Conservation (phyloP, 2,113 vertebrate species). For the Talpa occidentalis region DNA sequence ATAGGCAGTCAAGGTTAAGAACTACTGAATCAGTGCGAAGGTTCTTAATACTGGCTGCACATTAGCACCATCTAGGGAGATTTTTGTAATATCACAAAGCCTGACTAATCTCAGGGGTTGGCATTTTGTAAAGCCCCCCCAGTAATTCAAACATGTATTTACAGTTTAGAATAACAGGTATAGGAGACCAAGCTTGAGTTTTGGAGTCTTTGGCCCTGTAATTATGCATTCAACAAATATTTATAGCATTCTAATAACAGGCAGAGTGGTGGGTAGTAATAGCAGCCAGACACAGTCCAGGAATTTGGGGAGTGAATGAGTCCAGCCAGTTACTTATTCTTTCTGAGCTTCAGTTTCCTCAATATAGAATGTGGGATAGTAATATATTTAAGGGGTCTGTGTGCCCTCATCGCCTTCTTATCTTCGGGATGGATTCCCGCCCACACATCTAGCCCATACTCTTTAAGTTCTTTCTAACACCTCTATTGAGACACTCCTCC, state of each 20-base stretch:
- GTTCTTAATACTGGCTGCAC: not conserved
- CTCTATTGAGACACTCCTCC: too few species aligned
- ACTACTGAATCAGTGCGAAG: not conserved
- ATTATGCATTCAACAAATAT: not conserved
- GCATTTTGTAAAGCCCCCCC: not conserved
- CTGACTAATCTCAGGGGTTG: not conserved
- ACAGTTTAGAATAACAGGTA: not conserved
- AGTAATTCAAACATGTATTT: not conserved
- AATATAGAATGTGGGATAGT: not conserved
- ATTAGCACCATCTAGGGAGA: not conserved
- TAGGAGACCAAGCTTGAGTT: not conserved
- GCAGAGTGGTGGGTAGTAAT: not conserved
- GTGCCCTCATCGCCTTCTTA: not conserved
- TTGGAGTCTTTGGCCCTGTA: not conserved
- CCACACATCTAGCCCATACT: rapidly evolving
- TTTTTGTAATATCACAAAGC: not conserved
- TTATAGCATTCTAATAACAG: not conserved
- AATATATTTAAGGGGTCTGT: not conserved
- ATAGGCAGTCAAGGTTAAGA: not conserved
- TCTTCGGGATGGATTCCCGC: not conserved
- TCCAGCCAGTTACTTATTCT: not conserved
- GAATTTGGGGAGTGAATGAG: not conserved
- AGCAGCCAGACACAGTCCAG: not conserved
- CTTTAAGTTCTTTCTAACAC: not conserved
- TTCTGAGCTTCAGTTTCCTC: not conserved